Percentiles rank a stretch among this genome's conserved stretches.
Conservation (phyloP, 2,113 vertebrate genomes). For the Onychorhynchus coronatus region DNA sequence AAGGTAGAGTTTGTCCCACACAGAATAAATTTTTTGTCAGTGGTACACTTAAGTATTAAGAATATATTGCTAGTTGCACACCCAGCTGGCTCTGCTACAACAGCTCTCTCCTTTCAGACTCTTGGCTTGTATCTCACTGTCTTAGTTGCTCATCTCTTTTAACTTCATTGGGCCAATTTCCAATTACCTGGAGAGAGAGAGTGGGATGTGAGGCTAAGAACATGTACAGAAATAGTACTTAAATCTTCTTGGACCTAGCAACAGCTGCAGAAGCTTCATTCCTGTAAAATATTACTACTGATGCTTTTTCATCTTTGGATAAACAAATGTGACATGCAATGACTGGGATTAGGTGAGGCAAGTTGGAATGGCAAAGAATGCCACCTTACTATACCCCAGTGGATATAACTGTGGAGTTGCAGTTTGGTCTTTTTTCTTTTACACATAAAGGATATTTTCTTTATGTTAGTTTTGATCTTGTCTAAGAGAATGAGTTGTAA, state of each 20-base stretch:
- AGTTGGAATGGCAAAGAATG: background rate
- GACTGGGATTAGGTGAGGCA: background rate
- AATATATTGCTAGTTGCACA: background rate
- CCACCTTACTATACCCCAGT: background rate
- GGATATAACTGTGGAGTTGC: background rate
- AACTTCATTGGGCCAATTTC: background rate
- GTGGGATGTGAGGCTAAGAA: background rate
- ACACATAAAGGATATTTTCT: background rate
- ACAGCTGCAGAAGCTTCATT: background rate
- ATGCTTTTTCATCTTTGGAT: background rate
- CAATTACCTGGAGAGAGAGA: background rate
- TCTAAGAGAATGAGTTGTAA: constrained; percentile 9
- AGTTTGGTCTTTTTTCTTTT: background rate
- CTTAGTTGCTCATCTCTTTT: background rate
- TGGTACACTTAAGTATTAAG: background rate
- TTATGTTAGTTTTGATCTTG: constrained; percentile 7
- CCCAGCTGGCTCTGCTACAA: background rate
- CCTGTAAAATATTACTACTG: background rate
- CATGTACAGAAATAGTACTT: background rate
- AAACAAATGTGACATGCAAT: background rate
- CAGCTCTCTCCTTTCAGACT: background rate
- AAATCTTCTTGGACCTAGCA: background rate
- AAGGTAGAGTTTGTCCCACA: background rate
- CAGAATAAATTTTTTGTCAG: background rate
- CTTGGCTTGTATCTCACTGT: background rate